Percentiles rank a stretch among this genome's conserved stretches.
These are phyloP conservation scores for Cladopsammia gracilis DNA, from an alignment of 64 coral and sea anemone species.

Conservation along the genomic window DNA sequence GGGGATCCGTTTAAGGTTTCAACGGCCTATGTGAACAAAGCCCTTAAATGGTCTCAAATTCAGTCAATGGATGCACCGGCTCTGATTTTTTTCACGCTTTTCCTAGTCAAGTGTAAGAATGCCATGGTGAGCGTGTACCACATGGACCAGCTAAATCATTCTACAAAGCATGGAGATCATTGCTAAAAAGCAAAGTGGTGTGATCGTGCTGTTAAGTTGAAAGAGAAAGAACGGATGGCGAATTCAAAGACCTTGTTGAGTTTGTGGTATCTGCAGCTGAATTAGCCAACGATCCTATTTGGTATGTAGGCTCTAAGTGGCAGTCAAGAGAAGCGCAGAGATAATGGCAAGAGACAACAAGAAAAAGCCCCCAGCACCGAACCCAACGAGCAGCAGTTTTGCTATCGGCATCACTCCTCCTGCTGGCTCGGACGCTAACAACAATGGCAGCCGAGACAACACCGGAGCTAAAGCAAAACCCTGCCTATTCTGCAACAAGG, in stretches of 20 bases:
- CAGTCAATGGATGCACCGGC: too few species aligned
- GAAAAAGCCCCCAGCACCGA: background rate
- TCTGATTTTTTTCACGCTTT: too few species aligned
- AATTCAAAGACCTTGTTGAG: slow-evolving; percentile 43
- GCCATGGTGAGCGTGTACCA: too few species aligned
- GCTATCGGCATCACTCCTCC: background rate
- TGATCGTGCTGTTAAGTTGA: slow-evolving; percentile 13
- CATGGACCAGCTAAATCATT: slow-evolving; percentile 23
- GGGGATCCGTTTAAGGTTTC: too few species aligned
- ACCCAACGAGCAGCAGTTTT: background rate
- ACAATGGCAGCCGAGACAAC: background rate
- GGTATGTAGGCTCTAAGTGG: slow-evolving; percentile 2
- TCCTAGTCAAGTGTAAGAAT: too few species aligned
- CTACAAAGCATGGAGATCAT: slow-evolving; percentile 44
- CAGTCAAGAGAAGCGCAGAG: background rate
- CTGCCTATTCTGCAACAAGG: slow-evolving; percentile 40
- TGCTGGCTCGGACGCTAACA: background rate
- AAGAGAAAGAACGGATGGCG: background rate
- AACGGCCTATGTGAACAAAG: too few species aligned
- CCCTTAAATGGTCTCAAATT: too few species aligned
- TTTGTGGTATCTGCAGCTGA: slow-evolving; percentile 38
- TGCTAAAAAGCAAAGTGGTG: slow-evolving; percentile 2
- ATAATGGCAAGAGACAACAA: background rate
- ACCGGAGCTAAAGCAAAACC: background rate
- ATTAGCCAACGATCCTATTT: slow-evolving; percentile 51